phyloP scores from a whole-genome alignment of 2,797 vertebrate species.

The Trachurus trachurus region DNA sequence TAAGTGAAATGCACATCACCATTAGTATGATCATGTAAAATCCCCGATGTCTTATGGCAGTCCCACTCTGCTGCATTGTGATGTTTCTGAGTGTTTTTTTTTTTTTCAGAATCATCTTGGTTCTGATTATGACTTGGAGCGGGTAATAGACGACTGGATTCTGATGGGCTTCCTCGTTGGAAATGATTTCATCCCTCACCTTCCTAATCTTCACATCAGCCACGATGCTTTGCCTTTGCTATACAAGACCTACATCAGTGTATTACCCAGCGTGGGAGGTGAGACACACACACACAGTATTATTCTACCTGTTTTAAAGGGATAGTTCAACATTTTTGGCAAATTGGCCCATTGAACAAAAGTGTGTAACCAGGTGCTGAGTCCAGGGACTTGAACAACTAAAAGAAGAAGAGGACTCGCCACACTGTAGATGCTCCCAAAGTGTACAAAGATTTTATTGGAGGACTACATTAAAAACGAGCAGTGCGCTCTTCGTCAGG shows the following conservation, averaged over 20 bases:
- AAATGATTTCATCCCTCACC: constrained; percentile 99
- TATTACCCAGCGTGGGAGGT: constrained; percentile 94
- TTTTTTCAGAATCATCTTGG: constrained; percentile 88
- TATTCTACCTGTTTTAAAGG: too few relatives aligned
- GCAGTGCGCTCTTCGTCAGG: too few relatives aligned
- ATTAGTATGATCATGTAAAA: not conserved
- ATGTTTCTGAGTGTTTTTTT: constrained; percentile 34
- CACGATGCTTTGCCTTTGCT: constrained; percentile 97
- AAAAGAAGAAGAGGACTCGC: too few relatives aligned
- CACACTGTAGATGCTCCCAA: too few relatives aligned
- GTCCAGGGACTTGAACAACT: too few relatives aligned
- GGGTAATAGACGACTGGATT: constrained; percentile 99
- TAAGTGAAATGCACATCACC: not conserved
- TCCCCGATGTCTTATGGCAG: too few relatives aligned
- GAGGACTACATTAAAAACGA: too few relatives aligned
- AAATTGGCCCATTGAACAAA: too few relatives aligned
- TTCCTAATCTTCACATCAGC: constrained; percentile 98
- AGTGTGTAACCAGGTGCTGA: too few relatives aligned
- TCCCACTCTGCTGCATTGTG: not conserved
- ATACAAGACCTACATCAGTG: constrained; percentile 95
- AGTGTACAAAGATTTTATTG: too few relatives aligned
- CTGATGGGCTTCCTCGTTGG: constrained; percentile 99
- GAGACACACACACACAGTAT: constrained; percentile 59
- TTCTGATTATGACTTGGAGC: constrained; percentile 94
- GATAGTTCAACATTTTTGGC: too few relatives aligned